Percentiles rank a stretch among this genome's conserved stretches.
phyloP scores from a whole-genome alignment of 1,140 invertebrate genomes.

The Theocolax elegans region DNA sequence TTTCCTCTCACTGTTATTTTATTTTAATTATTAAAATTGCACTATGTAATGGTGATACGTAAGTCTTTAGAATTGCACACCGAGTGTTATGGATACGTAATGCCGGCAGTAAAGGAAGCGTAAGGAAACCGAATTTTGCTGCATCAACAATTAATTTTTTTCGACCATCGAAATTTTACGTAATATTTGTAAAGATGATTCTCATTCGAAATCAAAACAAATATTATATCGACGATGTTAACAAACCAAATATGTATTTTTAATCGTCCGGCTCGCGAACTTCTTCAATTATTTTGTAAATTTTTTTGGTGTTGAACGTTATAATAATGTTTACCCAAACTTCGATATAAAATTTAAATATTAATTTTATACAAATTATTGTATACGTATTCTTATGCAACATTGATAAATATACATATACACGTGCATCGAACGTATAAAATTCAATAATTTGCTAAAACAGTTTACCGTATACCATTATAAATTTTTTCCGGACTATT shows the following conservation, averaged over 20 bases:
- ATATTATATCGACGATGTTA: not conserved
- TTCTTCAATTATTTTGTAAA: constrained; percentile 6
- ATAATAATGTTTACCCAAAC: too few species aligned
- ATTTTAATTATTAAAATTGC: too few species aligned
- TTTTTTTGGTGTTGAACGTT: too few species aligned
- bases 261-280: not conserved
- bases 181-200: constrained; percentile 27
- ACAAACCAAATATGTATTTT: not conserved
- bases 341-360: too few species aligned
- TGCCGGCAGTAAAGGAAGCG: not conserved
- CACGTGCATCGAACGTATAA: too few species aligned
- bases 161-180: not conserved
- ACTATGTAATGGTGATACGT: not conserved
- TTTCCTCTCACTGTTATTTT: constrained; percentile 18
- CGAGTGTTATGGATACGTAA: not conserved
- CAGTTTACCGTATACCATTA: too few species aligned
- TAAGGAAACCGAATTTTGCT: not conserved
- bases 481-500: too few species aligned
- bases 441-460: too few species aligned
- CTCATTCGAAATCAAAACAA: not conserved
- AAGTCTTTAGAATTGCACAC: not conserved
- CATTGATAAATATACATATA: too few species aligned
- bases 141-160: constrained; percentile 24
- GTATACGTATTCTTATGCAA: too few species aligned
- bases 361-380: too few species aligned